phyloP scores from a whole-genome alignment of 2,113 vertebrate species.

The Hippocampus barbouri region DNA sequence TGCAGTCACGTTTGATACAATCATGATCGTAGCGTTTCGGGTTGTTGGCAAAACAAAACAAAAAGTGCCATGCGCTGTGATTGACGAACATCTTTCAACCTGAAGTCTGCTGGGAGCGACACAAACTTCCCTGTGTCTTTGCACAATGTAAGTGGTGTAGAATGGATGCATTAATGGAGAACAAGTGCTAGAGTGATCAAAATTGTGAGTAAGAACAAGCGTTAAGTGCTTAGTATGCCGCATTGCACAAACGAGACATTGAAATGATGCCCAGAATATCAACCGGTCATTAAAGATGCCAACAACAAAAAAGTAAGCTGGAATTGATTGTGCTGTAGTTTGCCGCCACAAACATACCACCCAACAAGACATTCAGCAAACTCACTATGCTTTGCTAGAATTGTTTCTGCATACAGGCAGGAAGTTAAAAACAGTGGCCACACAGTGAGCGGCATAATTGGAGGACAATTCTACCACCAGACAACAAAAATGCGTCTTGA shows the following conservation, averaged over 20 bases:
- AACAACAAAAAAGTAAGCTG: slow-evolving; percentile 28
- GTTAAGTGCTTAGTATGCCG: neutral
- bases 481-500: neutral
- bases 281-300: neutral
- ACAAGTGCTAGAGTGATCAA: neutral
- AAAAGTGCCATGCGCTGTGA: too few species aligned
- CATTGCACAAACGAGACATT: neutral
- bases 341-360: slow-evolving; percentile 58
- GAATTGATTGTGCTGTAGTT: slow-evolving; percentile 37
- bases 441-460: slow-evolving; percentile 20
- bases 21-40: neutral
- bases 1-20: slow-evolving; percentile 4
- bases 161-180: too few species aligned
- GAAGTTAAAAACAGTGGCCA: slow-evolving; percentile 42
- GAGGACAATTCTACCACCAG: slow-evolving; percentile 39
- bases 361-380: slow-evolving; percentile 29
- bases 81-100: too few species aligned
- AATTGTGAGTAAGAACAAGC: neutral
- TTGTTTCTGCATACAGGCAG: slow-evolving; percentile 49
- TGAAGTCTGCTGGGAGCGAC: too few species aligned
- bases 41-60: neutral
- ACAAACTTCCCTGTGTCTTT: too few species aligned
- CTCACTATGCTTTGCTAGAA: slow-evolving; percentile 26
- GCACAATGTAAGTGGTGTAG: too few species aligned
- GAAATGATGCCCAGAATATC: slow-evolving; percentile 14